Evolutionary conservation across 2,888 invertebrate genomes (phyloP).

Genomic region (Caenorhabditis sp.): DNA sequence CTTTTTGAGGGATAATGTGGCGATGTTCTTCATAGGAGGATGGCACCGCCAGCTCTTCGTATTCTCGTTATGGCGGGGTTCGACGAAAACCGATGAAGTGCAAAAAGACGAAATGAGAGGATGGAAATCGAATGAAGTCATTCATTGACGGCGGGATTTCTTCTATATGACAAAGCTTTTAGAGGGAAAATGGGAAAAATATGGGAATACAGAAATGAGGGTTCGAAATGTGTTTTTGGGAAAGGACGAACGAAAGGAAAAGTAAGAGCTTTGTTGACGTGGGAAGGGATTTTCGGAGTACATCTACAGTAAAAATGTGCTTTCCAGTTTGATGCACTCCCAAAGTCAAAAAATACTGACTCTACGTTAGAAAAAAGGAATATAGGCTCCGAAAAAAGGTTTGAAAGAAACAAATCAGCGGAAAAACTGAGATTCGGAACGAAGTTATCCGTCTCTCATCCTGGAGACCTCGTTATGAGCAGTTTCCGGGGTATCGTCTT

Average conservation of each 20-base stretch:
- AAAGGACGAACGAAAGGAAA: neutral
- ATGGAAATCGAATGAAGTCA: constrained; percentile 48
- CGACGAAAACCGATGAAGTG: constrained; percentile 31
- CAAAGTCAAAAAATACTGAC: neutral
- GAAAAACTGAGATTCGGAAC: constrained; percentile 39
- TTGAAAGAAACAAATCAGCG: constrained; percentile 29
- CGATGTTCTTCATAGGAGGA: constrained; percentile 39
- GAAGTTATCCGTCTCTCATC: constrained; percentile 52
- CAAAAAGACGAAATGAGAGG: constrained; percentile 29
- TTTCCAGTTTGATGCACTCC: too few species aligned
- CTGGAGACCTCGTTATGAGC: constrained; percentile 56
- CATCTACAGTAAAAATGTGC: too few species aligned
- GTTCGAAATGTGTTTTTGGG: constrained; percentile 1
- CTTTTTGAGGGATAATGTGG: constrained; percentile 33
- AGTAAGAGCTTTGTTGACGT: neutral
- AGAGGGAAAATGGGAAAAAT: constrained; percentile 14
- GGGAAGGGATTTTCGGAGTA: too few species aligned
- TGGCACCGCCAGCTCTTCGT: neutral
- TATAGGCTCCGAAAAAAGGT: constrained; percentile 19
- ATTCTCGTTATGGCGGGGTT: too few species aligned
- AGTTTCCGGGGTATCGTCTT: constrained; percentile 54
- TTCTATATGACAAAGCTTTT: constrained; percentile 34
- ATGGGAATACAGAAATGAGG: neutral
- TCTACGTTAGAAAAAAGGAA: neutral
- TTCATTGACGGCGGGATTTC: constrained; percentile 42